phyloP scores from a whole-genome alignment of 2,888 invertebrate genomes.

The Pasiphila rectangulata region DNA sequence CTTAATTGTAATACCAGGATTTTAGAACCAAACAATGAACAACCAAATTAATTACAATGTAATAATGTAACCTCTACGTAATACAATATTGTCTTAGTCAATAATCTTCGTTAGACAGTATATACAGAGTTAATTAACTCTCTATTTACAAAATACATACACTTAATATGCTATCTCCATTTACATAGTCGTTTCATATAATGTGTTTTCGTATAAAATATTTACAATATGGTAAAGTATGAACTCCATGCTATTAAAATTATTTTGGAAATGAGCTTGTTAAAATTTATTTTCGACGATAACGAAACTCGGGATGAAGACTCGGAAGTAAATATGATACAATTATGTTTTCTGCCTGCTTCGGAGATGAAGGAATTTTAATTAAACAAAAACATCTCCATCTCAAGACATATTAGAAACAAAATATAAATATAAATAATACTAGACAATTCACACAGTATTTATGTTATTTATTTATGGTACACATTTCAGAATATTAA shows the following conservation, averaged over 20 bases:
- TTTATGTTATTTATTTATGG: too few species aligned
- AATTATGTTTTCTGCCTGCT: conserved; percentile 4
- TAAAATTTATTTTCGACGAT: conserved; percentile 15
- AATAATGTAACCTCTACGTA: conserved; percentile 25
- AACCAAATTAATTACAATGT: too few species aligned
- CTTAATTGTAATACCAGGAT: too few species aligned
- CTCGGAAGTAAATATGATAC: conserved; percentile 8
- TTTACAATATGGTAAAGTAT: conserved; percentile 39
- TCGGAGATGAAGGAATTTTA: background rate
- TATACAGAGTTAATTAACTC: conserved; percentile 45
- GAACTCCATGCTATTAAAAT: conserved; percentile 25
- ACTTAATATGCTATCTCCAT: conserved; percentile 2
- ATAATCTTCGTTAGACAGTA: conserved; percentile 53
- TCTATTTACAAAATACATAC: conserved; percentile 59
- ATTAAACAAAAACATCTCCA: too few species aligned
- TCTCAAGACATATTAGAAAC: too few species aligned
- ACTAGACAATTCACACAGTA: too few species aligned
- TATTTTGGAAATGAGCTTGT: conserved; percentile 29
- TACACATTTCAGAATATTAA: too few species aligned
- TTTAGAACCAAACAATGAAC: too few species aligned
- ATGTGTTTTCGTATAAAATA: conserved; percentile 43
- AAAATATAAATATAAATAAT: too few species aligned
- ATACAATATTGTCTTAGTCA: conserved; percentile 60
- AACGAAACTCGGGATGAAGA: conserved; percentile 6
- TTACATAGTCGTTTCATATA: conserved; percentile 2